Percentiles rank a stretch among this genome's conserved stretches.
These are phyloP conservation scores for Watsonalla cultraria DNA, from an alignment of 2,888 invertebrate genomes.

Conservation along the genomic window DNA sequence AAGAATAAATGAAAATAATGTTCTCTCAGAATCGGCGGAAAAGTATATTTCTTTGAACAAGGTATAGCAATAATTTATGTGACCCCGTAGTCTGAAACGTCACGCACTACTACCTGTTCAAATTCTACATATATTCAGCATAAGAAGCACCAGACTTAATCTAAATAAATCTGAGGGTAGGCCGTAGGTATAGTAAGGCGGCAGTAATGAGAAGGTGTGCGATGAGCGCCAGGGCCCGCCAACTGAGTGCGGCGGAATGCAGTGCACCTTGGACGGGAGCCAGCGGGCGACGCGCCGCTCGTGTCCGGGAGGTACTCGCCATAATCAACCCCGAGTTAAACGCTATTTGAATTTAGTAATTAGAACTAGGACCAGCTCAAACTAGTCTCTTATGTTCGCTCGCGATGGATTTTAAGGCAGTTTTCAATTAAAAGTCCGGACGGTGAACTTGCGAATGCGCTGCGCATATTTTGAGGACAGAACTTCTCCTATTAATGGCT, in stretches of 20 bases:
- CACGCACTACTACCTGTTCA: too few species aligned
- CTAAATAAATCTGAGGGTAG: too few species aligned
- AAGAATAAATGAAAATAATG: too few species aligned
- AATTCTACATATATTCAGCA: too few species aligned
- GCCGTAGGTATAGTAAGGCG: background rate
- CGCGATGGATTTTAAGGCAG: conserved; percentile 22
- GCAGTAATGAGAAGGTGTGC: background rate
- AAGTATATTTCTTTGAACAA: too few species aligned
- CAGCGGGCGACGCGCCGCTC: conserved; percentile 4
- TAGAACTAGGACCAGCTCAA: conserved; percentile 19
- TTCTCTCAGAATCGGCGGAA: too few species aligned
- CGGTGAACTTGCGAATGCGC: background rate
- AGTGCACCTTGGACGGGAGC: conserved; percentile 1
- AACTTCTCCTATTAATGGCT: background rate
- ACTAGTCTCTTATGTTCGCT: conserved; percentile 13
- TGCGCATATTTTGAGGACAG: background rate
- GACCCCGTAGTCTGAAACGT: too few species aligned
- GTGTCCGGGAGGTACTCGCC: conserved; percentile 17
- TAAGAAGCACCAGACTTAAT: too few species aligned
- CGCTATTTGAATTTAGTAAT: conserved; percentile 40
- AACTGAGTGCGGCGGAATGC: background rate
- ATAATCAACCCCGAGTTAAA: conserved; percentile 35
- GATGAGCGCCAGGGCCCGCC: background rate
- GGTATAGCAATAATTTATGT: too few species aligned
- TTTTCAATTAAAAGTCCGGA: conserved; percentile 26